These are phyloP conservation scores for Elephas maximus DNA, from an alignment of 2,113 vertebrate genomes.

Conservation along the genomic window DNA sequence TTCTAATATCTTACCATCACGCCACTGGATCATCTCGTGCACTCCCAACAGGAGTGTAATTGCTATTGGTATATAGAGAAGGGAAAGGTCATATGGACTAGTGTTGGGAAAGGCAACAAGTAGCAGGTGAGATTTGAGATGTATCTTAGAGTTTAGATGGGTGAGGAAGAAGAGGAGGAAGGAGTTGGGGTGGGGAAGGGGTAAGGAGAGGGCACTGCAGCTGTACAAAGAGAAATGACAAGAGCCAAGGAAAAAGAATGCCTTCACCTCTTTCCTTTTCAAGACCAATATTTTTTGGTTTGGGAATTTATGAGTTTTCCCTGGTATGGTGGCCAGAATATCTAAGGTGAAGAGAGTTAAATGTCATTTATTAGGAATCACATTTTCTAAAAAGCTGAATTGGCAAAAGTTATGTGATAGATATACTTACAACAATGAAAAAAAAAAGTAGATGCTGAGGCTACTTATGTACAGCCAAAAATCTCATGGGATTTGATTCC, in stretches of 20 bases:
- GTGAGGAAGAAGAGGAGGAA: not conserved
- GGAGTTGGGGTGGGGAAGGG: not conserved
- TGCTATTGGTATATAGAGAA: not conserved
- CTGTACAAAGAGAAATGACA: not conserved
- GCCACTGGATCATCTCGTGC: not conserved
- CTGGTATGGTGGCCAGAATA: not conserved
- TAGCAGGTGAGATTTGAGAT: not conserved
- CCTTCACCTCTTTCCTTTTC: not conserved
- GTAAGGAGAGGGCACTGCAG: not conserved
- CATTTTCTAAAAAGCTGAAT: too few relatives aligned
- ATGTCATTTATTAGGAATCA: slow-evolving; percentile 23
- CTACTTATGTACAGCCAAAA: too few relatives aligned
- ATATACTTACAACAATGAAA: too few relatives aligned
- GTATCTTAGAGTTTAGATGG: not conserved
- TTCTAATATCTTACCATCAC: not conserved
- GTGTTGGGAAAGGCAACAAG: slow-evolving; percentile 16
- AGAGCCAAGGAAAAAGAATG: not conserved
- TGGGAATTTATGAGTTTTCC: not conserved
- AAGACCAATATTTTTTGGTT: slow-evolving; percentile 7
- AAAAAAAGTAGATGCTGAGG: too few relatives aligned
- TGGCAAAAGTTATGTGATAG: too few relatives aligned
- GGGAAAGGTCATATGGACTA: not conserved
- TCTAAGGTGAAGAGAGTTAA: slow-evolving; percentile 2
- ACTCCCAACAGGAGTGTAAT: not conserved
- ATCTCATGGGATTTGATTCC: too few relatives aligned